phyloP scores from a whole-genome alignment of 2,797 vertebrate species.

The Tragelaphus eurycerus region DNA sequence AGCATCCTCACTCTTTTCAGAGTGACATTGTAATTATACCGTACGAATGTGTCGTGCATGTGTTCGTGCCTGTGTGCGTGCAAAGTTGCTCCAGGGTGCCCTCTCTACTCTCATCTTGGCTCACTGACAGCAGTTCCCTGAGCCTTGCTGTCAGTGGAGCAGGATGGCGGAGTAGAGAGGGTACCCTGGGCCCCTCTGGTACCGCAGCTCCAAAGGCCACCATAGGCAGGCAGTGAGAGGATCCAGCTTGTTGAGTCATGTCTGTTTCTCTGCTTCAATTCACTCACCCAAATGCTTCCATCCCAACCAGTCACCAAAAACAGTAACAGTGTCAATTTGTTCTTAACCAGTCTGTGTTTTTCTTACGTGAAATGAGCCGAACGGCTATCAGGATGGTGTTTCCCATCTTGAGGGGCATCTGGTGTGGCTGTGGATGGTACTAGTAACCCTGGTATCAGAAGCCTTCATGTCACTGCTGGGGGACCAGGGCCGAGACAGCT shows the following conservation, averaged over 20 bases:
- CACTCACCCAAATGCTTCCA: background rate
- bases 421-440: background rate
- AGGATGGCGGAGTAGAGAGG: background rate
- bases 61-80: background rate
- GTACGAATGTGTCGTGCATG: background rate
- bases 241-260: background rate
- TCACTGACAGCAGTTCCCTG: background rate
- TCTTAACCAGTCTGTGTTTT: slow-evolving; percentile 1
- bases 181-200: background rate
- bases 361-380: background rate
- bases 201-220: background rate
- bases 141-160: background rate
- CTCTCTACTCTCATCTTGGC: background rate
- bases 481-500: background rate
- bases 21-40: background rate
- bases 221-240: background rate
- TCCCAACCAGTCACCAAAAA: background rate
- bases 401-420: background rate
- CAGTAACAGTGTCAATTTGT: background rate
- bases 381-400: background rate
- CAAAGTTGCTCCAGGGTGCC: background rate
- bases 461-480: background rate
- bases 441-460: background rate
- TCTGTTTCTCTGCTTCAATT: background rate
- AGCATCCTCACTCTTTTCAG: background rate